Evolutionary conservation across 2,888 invertebrate species (phyloP).

Genomic region (Ditula angustiorana): DNA sequence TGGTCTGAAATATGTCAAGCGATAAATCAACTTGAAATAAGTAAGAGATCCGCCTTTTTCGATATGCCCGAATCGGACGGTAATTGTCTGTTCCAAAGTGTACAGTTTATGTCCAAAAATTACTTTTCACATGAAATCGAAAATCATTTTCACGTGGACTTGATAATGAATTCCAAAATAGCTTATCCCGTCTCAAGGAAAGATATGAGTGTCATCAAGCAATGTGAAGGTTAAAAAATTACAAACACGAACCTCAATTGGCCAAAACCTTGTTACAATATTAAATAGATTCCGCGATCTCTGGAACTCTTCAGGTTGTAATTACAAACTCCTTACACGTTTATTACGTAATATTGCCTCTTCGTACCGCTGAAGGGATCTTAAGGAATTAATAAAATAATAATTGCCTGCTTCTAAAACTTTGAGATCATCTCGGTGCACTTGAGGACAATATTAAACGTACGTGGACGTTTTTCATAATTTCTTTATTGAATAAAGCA

Average conservation of each 20-base stretch:
- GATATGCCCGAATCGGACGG: too few species aligned
- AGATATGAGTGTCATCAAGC: too few species aligned
- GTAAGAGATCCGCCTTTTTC: too few species aligned
- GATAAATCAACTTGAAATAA: too few species aligned
- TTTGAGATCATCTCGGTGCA: constrained; percentile 54
- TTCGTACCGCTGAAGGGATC: constrained; percentile 47
- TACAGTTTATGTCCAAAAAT: too few species aligned
- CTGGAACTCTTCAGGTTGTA: constrained; percentile 19
- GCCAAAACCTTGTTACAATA: constrained; percentile 5
- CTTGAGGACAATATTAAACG: constrained; percentile 42
- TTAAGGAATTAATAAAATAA: constrained; percentile 69
- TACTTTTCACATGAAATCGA: too few species aligned
- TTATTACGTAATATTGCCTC: constrained; percentile 52
- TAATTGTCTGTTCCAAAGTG: too few species aligned
- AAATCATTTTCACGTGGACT: too few species aligned
- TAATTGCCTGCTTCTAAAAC: constrained; percentile 60
- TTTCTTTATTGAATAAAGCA: not conserved
- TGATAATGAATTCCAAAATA: too few species aligned
- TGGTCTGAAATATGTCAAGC: too few species aligned
- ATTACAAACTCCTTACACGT: constrained; percentile 43
- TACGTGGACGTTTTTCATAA: not conserved
- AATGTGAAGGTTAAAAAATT: too few species aligned
- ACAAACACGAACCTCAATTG: not conserved
- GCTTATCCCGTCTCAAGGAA: too few species aligned
- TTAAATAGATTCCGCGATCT: constrained; percentile 14